Evolutionary conservation across 1,140 invertebrate species (phyloP), one percentile per base, ranked within the genome.

Genomic region (Leptinotarsa texana): DNA sequence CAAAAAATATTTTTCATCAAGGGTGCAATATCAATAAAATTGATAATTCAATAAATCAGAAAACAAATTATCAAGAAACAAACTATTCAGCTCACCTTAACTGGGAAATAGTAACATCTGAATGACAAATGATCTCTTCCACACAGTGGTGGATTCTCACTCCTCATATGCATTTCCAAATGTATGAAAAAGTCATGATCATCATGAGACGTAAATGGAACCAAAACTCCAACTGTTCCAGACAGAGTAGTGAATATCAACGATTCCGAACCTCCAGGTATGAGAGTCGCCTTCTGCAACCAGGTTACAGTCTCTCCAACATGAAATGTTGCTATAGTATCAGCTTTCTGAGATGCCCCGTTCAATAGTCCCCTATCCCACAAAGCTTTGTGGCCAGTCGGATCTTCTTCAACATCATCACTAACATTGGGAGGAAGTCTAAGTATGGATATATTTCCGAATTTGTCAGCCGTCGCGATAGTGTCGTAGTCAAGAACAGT

Each of bases 161-260:
- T 96, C 62, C 98, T 88, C 96, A 99, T 98, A 85, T 99, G 97
- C 98, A 99, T 99, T 86, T 99, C 98, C 69, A 99, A 87, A 88
- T 99, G 96, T 86, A 99, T 98, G 87, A 99, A 99, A 83, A 99
- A 99, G 83, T 99, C 98, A 80, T 98, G 96, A 85, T 99, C 98
- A 88, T 99, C 98, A 82, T 98, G 93, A 42, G 97, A 98, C 0
- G 97, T 98, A 81, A 99, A 99, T 0, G 98, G 97, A 13, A 99
- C 95, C 4, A 99, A 88, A 51, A 98, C 97, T 2, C 98, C 98
- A 1, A 99, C 93, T 6, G 95, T 92, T 13, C 98, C 98, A 77
- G 95, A 97, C 1, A 99, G 82, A 0, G 98, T 99, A 0, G 97
- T 95, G 82, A 99, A 99, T 0, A 99, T 92, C 0, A 99, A 86